Base-by-base conservation (phyloP, 53 echinoderm and acorn worm genomes). In the Paelopatides confundens region DNA sequence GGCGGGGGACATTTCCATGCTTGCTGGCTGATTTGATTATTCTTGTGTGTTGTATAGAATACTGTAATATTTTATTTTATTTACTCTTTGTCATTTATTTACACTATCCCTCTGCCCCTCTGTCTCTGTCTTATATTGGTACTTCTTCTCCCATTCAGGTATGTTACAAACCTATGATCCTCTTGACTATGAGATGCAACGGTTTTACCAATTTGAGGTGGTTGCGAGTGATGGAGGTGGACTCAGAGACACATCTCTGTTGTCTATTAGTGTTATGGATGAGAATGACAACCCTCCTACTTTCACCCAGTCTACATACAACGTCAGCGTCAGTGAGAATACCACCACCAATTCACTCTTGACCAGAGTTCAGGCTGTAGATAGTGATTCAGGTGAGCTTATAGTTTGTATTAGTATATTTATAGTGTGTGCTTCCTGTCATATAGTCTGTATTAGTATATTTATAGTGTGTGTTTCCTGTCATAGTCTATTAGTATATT, bases 321-420 rank as follows among this genome's bases (percentile, higher is more conserved):
- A 93, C 9, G 90, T 91, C 71, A 92, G 93, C 36, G 95, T 97
- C 30, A 95, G 95, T 82, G 97, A 97, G 94, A 97, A 97, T 86
- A 97, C 97, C 12, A 93, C 95, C 11, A 87, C 93, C 30, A 87
- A 86, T 71, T 90, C 95, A 8, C 76, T 97, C 46, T 87, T 97
- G 85, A 95, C 97, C 26, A 89, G 97, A 51, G 87, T 97, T 11
- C 95, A 95, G 70, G 97, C 97, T 15, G 77, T 95, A 14, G 97
- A 97, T 74, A 90, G 92, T 1, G 97, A 97, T 82, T 77, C 93
- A 67, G 97, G 97, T 97, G 91, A n/a, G n/a, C n/a, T n/a, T n/a
- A n/a, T n/a, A n/a, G n/a, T n/a, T n/a, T n/a, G n/a, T n/a, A n/a
- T n/a, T n/a, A n/a, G n/a, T n/a, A n/a, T n/a, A n/a, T n/a, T n/a